Evolutionary conservation across 2,797 vertebrate species (phyloP).

Genomic region (Dallia pectoralis): DNA sequence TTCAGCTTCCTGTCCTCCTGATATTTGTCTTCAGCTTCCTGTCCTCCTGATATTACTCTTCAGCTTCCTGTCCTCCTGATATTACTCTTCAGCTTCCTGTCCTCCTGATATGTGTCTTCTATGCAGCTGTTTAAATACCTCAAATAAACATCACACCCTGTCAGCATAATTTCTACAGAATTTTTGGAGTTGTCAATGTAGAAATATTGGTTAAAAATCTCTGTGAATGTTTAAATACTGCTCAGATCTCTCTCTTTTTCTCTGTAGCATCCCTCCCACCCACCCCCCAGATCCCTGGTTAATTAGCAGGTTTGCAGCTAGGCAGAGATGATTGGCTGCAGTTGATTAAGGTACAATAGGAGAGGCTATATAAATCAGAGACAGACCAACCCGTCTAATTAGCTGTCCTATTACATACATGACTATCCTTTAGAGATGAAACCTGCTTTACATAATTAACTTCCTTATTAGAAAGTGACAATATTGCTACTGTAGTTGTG

Average conservation of each 20-base stretch:
- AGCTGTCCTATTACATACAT: constrained; percentile 67
- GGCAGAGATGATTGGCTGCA: constrained; percentile 67
- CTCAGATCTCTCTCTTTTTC: not conserved
- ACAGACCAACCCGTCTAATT: constrained; percentile 74
- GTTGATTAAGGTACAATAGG: constrained; percentile 71
- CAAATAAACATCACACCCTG: constrained; percentile 43
- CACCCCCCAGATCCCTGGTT: constrained; percentile 50
- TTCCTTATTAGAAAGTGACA: not conserved
- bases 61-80: constrained; percentile 21
- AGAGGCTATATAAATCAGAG: constrained; percentile 73
- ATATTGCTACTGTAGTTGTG: not conserved
- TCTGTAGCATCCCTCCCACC: too few species aligned
- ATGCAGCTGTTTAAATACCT: constrained; percentile 36
- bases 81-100: constrained; percentile 18
- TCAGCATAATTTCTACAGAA: constrained; percentile 62
- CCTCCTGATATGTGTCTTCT: constrained; percentile 27
- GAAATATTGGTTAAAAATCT: constrained; percentile 59
- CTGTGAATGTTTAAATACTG: constrained; percentile 59
- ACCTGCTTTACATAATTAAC: constrained; percentile 58
- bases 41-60: constrained; percentile 28
- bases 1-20: constrained; percentile 24
- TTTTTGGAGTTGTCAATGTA: constrained; percentile 66
- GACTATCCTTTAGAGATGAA: constrained; percentile 59
- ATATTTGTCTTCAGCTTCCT: constrained; percentile 19
- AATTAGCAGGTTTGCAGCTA: constrained; percentile 69